phyloP scores from a whole-genome alignment of 2,113 vertebrate genomes.

The Upupa epops region DNA sequence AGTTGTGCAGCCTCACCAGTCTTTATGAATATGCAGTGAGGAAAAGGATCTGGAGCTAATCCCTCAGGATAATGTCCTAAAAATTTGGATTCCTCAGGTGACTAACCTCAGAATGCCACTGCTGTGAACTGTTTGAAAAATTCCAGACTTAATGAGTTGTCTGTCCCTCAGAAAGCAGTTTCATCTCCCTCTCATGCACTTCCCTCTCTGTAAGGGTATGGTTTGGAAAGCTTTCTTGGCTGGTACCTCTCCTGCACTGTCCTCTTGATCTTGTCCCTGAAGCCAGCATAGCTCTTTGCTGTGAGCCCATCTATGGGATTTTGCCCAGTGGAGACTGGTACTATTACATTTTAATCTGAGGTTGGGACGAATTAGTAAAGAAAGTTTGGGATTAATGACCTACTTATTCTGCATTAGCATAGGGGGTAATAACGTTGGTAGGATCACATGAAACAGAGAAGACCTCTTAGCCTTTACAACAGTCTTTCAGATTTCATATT shows the following conservation, averaged over 20 bases:
- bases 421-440: background rate
- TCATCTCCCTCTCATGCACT: background rate
- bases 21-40: constrained; percentile 31
- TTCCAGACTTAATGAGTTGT: background rate
- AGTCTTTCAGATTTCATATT: background rate
- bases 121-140: constrained; percentile 25
- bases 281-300: background rate
- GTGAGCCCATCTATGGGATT: background rate
- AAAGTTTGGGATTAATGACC: background rate
- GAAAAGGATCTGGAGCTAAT: constrained; percentile 35
- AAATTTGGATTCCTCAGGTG: constrained; percentile 27
- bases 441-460: background rate
- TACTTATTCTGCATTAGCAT: background rate
- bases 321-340: background rate
- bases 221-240: background rate
- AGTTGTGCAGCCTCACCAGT: background rate
- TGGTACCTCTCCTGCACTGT: background rate
- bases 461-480: background rate
- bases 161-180: background rate
- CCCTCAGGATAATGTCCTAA: background rate
- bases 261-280: background rate
- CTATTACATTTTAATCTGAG: background rate
- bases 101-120: background rate
- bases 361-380: background rate
- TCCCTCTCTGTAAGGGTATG: background rate